Evolutionary conservation across 1,140 invertebrate genomes (phyloP).

Genomic region (Drosophila nigrodunni): DNA sequence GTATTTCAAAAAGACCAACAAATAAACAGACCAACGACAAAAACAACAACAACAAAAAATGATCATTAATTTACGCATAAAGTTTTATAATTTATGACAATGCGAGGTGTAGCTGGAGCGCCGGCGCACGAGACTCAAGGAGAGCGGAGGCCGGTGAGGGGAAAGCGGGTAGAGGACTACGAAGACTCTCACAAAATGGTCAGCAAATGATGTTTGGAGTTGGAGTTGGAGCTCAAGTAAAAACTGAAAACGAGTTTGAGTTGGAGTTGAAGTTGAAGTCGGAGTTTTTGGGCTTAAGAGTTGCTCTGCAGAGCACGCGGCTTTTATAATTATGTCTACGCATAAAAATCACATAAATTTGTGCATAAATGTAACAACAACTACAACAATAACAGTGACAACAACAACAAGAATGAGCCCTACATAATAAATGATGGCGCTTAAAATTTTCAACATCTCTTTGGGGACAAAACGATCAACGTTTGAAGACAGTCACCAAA

Average conservation of each 20-base stretch:
- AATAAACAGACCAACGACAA: conserved; percentile 41
- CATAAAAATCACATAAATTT: conserved; percentile 84
- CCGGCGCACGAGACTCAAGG: conserved; percentile 50
- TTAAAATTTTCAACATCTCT: conserved; percentile 82
- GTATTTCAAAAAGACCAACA: conserved; percentile 40
- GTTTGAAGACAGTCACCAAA: conserved; percentile 61
- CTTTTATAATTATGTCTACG: conserved; percentile 84
- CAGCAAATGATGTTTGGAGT: conserved; percentile 57
- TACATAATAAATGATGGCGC: conserved; percentile 84
- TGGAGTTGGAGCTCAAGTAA: conserved; percentile 18
- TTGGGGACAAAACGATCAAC: conserved; percentile 72
- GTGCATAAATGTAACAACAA: conserved; percentile 75
- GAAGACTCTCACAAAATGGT: conserved; percentile 37
- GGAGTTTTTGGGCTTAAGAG: conserved; percentile 32
- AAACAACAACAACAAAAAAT: conserved; percentile 29
- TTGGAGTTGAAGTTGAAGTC: conserved; percentile 23
- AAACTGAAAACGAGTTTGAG: conserved; percentile 3
- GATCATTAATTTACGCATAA: conserved; percentile 84
- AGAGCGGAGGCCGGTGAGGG: not conserved
- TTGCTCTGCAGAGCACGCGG: conserved; percentile 43
- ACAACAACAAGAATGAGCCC: conserved; percentile 51
- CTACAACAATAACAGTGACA: conserved; percentile 31
- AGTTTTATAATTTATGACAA: conserved; percentile 84
- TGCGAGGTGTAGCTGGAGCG: conserved; percentile 80
- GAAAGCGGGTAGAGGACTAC: not conserved